phyloP scores from a whole-genome alignment of 2,113 vertebrate species.

The Indicator maculatus region DNA sequence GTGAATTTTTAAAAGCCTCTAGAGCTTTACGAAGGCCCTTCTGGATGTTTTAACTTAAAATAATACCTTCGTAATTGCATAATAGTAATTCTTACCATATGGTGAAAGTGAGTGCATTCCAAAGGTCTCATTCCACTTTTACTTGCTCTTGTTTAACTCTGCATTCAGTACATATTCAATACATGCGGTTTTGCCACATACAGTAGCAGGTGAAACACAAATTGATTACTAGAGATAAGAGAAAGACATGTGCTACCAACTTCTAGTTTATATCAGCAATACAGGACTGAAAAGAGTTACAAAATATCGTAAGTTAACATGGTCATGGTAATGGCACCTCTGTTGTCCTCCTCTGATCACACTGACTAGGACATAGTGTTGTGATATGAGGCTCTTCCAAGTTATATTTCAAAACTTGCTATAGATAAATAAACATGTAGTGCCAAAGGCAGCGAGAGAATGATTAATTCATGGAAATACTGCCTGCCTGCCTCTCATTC shows the following conservation, averaged over 20 bases:
- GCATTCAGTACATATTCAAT: background rate
- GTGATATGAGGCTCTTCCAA: background rate
- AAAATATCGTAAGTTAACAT: background rate
- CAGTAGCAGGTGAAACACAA: background rate
- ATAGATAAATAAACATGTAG: background rate
- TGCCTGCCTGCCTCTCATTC: background rate
- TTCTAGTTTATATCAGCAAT: background rate
- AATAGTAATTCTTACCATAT: conserved; percentile 25
- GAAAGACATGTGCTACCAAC: background rate
- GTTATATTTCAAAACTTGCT: background rate
- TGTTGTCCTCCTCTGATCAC: background rate
- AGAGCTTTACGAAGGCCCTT: background rate
- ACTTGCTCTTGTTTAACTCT: background rate
- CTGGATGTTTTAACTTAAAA: conserved; percentile 14
- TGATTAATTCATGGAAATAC: background rate
- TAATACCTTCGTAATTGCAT: conserved; percentile 15
- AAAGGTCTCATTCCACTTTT: background rate
- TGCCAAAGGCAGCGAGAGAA: background rate
- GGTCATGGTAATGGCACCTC: background rate
- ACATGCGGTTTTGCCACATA: background rate
- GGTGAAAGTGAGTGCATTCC: background rate
- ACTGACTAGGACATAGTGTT: background rate
- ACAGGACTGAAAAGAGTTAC: background rate
- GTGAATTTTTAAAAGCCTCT: background rate
- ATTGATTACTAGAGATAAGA: background rate